Base-by-base conservation (phyloP, 2,888 invertebrate species). In the Chrysopilus asiliformis region DNA sequence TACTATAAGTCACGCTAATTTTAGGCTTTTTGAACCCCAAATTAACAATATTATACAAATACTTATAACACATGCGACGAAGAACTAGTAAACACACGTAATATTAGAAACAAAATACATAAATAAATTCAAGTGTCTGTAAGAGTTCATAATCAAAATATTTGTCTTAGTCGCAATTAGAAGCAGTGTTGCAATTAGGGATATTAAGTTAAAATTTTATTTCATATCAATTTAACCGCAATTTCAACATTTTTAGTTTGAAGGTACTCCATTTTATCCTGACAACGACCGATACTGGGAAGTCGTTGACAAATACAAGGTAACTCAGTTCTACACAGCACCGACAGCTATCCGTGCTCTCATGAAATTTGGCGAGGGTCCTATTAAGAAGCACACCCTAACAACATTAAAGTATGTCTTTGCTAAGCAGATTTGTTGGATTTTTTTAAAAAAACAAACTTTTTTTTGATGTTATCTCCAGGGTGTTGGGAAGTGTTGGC, bases 251-350 rank as follows among this genome's bases (percentile, higher is more conserved):
- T 57, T 65, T 14, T 60, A 90, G 87, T 91, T 90, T 60, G 97
- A 98, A 67, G 98, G 98, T 5, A 86, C 90, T 2, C 98, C 98
- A 1, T 93, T 93, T 58, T 85, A 84, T 60, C 98, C 98, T 3
- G 77, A 79, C 43, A 84, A 91, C 51, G 85, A 89, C 53, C 76
- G 97, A 37, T 93, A 86, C 62, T 99, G 98, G 98, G 68, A 74
- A 7, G 71, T 97, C 7, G 72, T 93, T 41, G 84, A 90, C 52
- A 94, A 95, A 58, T 95, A 95, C 64, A 82, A 82, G 64, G 89
- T 97, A 15, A 81, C 75, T 32, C 94, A 94, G 65, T 93, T 98
- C 64, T 98, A 98, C 67, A 98, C 97, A 1, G 95, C 98, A 1
- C 98, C 98, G 0, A 98, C 98, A 4, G 97, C 95, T 12, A 89